Evolutionary conservation across 1,140 invertebrate species (phyloP), one percentile per base, ranked within the genome.

Genomic region (Elymnias hypermnestra): DNA sequence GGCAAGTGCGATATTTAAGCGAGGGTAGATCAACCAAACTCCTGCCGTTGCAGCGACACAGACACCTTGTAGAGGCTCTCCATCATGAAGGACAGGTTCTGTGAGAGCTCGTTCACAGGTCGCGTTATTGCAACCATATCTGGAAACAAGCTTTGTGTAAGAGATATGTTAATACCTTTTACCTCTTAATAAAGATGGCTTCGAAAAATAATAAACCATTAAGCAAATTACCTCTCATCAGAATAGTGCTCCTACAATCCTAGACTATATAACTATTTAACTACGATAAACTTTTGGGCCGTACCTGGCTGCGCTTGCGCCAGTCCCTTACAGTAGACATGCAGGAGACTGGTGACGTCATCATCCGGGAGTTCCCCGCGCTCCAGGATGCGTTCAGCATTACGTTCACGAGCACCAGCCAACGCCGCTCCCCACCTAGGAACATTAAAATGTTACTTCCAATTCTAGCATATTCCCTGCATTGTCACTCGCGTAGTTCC

Each of bases 41-140:
- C 74, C 44, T 71, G 66, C 1, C 74, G 62, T 60, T 81, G 76
- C 35, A 83, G 64, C 3, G 74, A 69, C 49, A 81, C 65, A 3
- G 89, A 88, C 18, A 90, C 86, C 60, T 89, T 88, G 64, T 90
- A 88, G 39, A 92, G 89, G 46, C 90, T 89, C 60, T 92, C 90
- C 87, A 91, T 89, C 57, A 92, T 83, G 57, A 88, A 88, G 12
- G 86, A 86, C 44, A 90, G 86, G 40, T 91, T 87, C 51, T 90
- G 87, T 3, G 85, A 86, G 17, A 92, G 68, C 65, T 91, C 90
- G 60, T 88, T 81, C 41, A 91, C 89, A 0, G 88, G 76, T 9
- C 88, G 85, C 1, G 90, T 91, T 44, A 92, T 87, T 0, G 91
- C 89, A 51, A 91, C 89, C 66, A 91, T 86, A 50, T 90, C 91